phyloP scores from a whole-genome alignment of 1,140 invertebrate genomes.

The Pseudoatta argentina region DNA sequence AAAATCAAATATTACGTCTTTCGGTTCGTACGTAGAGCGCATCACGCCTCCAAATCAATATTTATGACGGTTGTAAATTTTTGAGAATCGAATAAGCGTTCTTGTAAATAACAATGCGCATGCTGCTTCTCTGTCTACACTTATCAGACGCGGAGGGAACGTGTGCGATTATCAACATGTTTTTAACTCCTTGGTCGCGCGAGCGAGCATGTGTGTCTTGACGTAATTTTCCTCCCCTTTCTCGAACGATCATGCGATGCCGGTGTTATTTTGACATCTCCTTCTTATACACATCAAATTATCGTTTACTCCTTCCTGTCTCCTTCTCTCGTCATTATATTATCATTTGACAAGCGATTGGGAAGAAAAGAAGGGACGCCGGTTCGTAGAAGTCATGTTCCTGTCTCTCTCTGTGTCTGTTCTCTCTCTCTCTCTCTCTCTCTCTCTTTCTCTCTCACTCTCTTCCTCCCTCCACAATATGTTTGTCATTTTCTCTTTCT shows the following conservation, averaged over 20 bases:
- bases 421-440: too few species aligned
- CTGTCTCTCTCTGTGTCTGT: background rate
- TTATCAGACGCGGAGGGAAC: constrained; percentile 28
- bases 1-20: background rate
- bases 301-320: background rate
- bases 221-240: constrained; percentile 43
- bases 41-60: constrained; percentile 33
- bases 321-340: background rate
- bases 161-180: constrained; percentile 48
- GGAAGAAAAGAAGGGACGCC: background rate
- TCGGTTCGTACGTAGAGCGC: background rate
- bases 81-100: constrained; percentile 27
- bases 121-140: background rate
- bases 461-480: background rate
- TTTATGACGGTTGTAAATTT: background rate
- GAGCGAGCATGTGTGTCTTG: background rate
- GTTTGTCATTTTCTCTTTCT: constrained; percentile 8
- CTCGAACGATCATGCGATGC: background rate
- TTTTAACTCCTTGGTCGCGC: constrained; percentile 10
- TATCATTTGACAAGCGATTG: background rate
- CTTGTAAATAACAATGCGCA: constrained; percentile 36
- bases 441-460: background rate
- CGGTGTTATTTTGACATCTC: background rate
- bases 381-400: background rate
- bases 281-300: background rate